Evolutionary conservation across 2,888 invertebrate species (phyloP).

Genomic region (Aspidapion aeneum): DNA sequence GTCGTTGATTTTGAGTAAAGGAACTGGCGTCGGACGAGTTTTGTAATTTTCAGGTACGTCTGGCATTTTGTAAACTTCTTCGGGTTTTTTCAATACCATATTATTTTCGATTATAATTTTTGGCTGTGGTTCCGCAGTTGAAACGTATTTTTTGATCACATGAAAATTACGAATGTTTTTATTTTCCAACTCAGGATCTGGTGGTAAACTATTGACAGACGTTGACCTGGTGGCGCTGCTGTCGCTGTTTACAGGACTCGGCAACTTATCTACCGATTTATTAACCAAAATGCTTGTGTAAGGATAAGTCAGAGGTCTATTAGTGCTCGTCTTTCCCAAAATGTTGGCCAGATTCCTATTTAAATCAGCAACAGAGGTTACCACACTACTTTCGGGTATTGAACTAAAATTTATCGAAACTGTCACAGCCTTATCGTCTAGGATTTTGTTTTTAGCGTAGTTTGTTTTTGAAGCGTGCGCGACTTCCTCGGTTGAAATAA

Average conservation of each 20-base stretch:
- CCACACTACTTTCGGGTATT: background rate
- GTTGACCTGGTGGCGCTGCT: background rate
- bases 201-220: background rate
- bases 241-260: background rate
- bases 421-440: constrained; percentile 31
- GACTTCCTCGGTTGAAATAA: constrained; percentile 45
- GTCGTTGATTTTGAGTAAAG: constrained; percentile 37
- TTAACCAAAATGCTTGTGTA: constrained; percentile 45
- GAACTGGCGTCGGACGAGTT: constrained; percentile 20
- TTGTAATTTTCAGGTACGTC: constrained; percentile 14
- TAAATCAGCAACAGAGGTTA: constrained; percentile 14
- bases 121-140: constrained; percentile 8
- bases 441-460: constrained; percentile 46
- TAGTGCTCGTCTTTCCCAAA: constrained; percentile 50
- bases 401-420: background rate
- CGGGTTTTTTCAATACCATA: background rate
- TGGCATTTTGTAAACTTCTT: constrained; percentile 9
- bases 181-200: constrained; percentile 23
- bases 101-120: background rate
- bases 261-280: constrained; percentile 10
- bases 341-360: constrained; percentile 31
- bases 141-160: constrained; percentile 39
- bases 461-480: constrained; percentile 44
- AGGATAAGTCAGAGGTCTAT: constrained; percentile 66
- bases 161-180: constrained; percentile 48